Evolutionary conservation across 2,113 vertebrate species (phyloP).

Genomic region (Brachyhypopomus occidentalis): DNA sequence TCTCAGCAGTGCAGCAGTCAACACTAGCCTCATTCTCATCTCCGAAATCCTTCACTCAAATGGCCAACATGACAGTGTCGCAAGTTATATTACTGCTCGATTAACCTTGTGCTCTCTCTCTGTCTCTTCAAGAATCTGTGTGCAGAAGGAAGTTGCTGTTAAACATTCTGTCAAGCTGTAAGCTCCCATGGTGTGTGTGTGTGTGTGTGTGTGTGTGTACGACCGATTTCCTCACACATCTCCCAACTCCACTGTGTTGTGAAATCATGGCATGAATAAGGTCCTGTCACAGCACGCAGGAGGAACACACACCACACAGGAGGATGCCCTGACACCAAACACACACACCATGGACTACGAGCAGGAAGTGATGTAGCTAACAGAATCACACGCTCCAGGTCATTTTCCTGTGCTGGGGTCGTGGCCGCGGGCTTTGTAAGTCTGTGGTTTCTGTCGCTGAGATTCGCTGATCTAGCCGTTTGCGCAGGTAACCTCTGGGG

Average conservation of each 20-base stretch:
- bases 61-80: no score
- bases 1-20: neutral
- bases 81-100: neutral
- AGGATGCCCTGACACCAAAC: neutral
- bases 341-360: neutral
- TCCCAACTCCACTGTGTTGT: neutral
- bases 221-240: slow-evolving; percentile 1
- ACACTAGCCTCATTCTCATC: neutral
- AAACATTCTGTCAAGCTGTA: neutral
- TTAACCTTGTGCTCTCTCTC: neutral
- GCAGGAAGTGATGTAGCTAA: slow-evolving; percentile 1
- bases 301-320: neutral
- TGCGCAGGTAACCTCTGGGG: no score
- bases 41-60: neutral
- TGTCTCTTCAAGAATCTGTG: neutral
- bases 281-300: neutral
- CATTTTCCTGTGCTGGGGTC: neutral
- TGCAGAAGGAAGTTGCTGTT: slow-evolving; percentile 9
- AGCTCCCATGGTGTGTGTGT: neutral
- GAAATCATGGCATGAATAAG: slow-evolving; percentile 8
- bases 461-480: no score
- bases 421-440: no score
- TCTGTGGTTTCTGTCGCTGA: no score
- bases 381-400: neutral
- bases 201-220: no score